Conservation (phyloP, 2,797 vertebrate genomes). For the Sebastes trivittatus region DNA sequence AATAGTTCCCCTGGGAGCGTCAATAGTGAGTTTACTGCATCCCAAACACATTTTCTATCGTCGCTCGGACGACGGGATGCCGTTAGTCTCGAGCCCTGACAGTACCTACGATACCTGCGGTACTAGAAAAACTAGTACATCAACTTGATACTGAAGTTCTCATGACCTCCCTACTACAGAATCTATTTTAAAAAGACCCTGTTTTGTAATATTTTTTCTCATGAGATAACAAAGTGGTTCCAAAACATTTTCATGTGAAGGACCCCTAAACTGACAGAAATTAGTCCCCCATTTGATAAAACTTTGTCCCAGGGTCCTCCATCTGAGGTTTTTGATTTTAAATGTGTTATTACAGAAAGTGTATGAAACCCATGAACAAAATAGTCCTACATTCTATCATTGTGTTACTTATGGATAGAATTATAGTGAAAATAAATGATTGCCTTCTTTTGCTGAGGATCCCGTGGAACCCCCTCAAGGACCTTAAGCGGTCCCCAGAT, state of each 20-base stretch:
- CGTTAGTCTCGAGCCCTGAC: too few species aligned
- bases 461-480: too few species aligned
- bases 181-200: neutral
- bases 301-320: fast-evolving
- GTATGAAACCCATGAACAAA: neutral
- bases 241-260: neutral
- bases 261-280: neutral
- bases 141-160: fast-evolving
- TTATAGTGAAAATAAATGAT: neutral
- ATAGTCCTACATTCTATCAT: neutral
- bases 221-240: neutral
- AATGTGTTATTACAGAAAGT: neutral
- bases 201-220: neutral
- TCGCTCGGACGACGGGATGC: too few species aligned
- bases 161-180: neutral
- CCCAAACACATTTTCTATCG: too few species aligned
- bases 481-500: too few species aligned
- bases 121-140: too few species aligned
- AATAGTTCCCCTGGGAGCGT: fast-evolving
- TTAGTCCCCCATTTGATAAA: neutral
- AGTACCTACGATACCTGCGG: too few species aligned
- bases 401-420: neutral
- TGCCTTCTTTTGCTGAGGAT: neutral
- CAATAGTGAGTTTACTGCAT: too few species aligned
- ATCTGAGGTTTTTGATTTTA: neutral